Base-by-base conservation (phyloP, 2,888 invertebrate species). In the Dolomedes plantarius region DNA sequence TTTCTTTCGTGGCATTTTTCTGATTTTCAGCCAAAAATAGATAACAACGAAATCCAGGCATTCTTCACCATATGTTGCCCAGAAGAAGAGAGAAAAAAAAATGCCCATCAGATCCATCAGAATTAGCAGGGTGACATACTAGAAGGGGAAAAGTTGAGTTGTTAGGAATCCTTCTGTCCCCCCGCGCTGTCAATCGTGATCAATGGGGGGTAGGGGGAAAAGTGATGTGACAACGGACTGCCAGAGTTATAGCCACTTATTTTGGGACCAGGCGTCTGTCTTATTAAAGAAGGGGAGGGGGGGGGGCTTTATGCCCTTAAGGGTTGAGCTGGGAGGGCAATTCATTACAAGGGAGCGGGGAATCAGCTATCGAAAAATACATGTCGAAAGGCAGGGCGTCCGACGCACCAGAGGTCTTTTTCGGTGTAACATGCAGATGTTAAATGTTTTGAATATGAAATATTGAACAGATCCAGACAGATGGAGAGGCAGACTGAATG, bases 161-260 rank as follows among this genome's bases (percentile, higher is more conserved):
- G 23, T 29, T 28, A 13, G 39, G 28, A 23, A 39, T 50, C 36
- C 36, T 39, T 6, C 68, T 32, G 11, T n/a, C 23, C 69, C 36
- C 39, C 46, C 23, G 31, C 64, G 11, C 29, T 78, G 39, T 65
- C 79, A 72, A 65, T 64, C 41, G 46, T 72, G 72, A 72, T 79
- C 79, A 79, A 72, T 79, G 77, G 19, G 50, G 16, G 23, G 39
- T 28, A n/a, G 41, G 64, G 41, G 64, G 65, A 41, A 72, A 71
- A 36, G 9, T 39, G 46, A 41, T 64, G 64, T 62, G 68, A 46
- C 71, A 71, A 71, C 27, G 36, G 28, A 28, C 23, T 39, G 28
- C 46, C 46, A 29, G 56, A 78, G 77, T 78, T 78, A 78, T 78
- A 64, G 79, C 65, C 78, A 72, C 72, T 79, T 79, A 79, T 72